Conservation (phyloP, 2,888 invertebrate species). For the Cephus pulcher region DNA sequence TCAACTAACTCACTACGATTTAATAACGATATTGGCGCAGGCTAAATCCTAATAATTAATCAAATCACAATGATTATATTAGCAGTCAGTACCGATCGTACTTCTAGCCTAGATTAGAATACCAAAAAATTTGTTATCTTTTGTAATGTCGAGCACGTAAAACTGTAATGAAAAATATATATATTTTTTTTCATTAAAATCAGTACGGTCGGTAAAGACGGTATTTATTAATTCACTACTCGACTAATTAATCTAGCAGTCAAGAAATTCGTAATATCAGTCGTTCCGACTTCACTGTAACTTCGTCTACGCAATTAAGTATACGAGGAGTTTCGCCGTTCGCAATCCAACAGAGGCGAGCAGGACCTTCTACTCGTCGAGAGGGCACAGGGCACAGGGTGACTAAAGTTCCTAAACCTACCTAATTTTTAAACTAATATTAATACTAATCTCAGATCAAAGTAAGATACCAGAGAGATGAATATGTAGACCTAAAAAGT, state of each 20-base stretch:
- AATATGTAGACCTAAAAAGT: slow-evolving; percentile 31
- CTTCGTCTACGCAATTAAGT: slow-evolving; percentile 35
- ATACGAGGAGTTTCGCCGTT: slow-evolving; percentile 50
- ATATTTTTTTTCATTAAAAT: neutral
- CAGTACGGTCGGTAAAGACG: neutral
- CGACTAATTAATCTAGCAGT: slow-evolving; percentile 46
- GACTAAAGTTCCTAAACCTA: slow-evolving; percentile 57
- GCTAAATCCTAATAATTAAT: slow-evolving; percentile 41
- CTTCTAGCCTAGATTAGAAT: neutral
- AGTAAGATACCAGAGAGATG: slow-evolving; percentile 44
- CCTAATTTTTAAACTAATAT: slow-evolving; percentile 46
- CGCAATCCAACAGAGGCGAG: slow-evolving; percentile 55
- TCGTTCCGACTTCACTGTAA: slow-evolving; percentile 32
- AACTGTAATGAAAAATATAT: neutral
- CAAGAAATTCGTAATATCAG: slow-evolving; percentile 32
- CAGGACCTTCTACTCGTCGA: slow-evolving; percentile 55
- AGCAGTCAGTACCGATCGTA: slow-evolving; percentile 12
- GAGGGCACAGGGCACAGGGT: slow-evolving; percentile 42
- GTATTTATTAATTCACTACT: slow-evolving; percentile 13
- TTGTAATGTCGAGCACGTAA: neutral
- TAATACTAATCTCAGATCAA: slow-evolving; percentile 10
- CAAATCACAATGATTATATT: slow-evolving; percentile 30
- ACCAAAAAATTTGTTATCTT: neutral
- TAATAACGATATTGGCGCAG: slow-evolving; percentile 34
- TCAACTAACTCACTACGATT: slow-evolving; percentile 47